Base-by-base conservation (phyloP, 2,113 vertebrate genomes). In the Vireo altiloquus region DNA sequence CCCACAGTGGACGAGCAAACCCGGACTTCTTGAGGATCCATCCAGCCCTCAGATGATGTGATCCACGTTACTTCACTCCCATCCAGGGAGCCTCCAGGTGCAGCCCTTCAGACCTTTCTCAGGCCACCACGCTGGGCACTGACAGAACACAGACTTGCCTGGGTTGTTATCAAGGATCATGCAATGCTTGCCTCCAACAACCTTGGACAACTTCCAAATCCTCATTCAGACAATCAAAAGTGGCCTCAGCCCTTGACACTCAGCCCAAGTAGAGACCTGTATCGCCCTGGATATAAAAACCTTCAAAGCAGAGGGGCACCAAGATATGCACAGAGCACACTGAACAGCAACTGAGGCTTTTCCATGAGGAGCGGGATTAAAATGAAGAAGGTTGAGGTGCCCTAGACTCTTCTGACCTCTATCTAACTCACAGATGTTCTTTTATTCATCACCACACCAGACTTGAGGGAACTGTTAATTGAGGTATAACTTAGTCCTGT, bases 81-180 rank as follows among this genome's bases (percentile, higher is more conserved):
- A 54, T 7, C 25, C 33, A 59, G 15, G 15, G 15, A 27, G 9
- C 12, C 20, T 35, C 16, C 7, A 6, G 9, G 1, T 3, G 15
- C 16, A 37, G 40, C 3, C 4, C 28, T 68, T 39, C n/a, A 39
- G n/a, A 39, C 7, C 3, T 0, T 66, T 56, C 50, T 44, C 20
- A 31, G 40, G 12, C 50, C 50, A 31, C 11, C 24, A 54, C 2
- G 0, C 24, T 53, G 39, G 49, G 39, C 39, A 30, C 10, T 20
- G n/a, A 57, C 4, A 37, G 8, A 47, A 57, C 8, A 1, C 1
- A 0, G 28, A 39, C 17, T 7, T 27, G 23, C 11, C 23, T 14
- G n/a, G 11, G 13, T 17, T n/a, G n/a, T n/a, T 33, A 10, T 10
- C 7, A 6, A 27, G 49, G 20, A 46, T 14, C 31, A 27, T 4